Conservation (phyloP, 2,888 invertebrate species). For the Campoplex capitator region DNA sequence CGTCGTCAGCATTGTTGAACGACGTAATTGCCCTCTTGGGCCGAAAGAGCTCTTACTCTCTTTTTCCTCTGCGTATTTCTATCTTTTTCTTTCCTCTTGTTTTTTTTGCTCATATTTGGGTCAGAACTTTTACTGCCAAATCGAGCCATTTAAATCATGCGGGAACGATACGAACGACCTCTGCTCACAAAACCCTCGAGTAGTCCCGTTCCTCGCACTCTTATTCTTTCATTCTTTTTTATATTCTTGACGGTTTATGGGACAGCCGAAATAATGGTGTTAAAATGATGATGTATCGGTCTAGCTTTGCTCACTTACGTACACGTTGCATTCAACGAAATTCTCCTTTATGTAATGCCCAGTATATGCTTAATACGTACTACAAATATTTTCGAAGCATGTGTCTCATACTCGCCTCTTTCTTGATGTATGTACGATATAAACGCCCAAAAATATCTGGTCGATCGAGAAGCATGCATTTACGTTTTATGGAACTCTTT, state of each 20-base stretch:
- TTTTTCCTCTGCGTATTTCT: background rate
- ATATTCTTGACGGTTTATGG: constrained; percentile 65
- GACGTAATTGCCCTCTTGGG: constrained; percentile 60
- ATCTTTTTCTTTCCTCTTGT: background rate
- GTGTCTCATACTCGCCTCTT: background rate
- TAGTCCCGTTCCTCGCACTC: background rate
- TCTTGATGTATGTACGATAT: constrained; percentile 9
- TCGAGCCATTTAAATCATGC: constrained; percentile 74
- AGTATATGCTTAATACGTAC: background rate
- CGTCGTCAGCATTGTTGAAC: constrained; percentile 64
- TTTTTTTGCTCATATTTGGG: constrained; percentile 58
- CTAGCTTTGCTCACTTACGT: constrained; percentile 62
- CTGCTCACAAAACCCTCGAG: constrained; percentile 34
- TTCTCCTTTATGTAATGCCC: constrained; percentile 49
- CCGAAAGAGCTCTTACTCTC: constrained; percentile 27
- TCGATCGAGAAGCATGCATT: constrained; percentile 24
- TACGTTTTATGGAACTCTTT: constrained; percentile 29
- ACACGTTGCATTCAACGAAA: constrained; percentile 33
- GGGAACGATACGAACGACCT: constrained; percentile 66
- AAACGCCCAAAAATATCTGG: constrained; percentile 24
- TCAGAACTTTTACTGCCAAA: constrained; percentile 72
- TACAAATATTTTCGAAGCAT: background rate
- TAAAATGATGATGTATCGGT: constrained; percentile 69
- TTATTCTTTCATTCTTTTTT: constrained; percentile 43
- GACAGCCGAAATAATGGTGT: constrained; percentile 70